Evolutionary conservation across 2,113 vertebrate species (phyloP).

Genomic region (Silurus meridionalis): DNA sequence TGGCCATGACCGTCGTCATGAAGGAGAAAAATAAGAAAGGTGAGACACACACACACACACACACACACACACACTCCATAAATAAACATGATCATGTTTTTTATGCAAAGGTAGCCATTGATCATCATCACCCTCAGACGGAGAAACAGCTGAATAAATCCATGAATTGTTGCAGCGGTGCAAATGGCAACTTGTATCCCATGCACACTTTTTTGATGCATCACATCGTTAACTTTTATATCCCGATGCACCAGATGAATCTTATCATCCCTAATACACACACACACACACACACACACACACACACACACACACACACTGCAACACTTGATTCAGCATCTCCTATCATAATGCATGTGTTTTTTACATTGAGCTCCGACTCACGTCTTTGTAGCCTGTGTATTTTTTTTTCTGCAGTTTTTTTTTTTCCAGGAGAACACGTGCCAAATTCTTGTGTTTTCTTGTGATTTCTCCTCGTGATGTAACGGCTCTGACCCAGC

Average conservation of each 20-base stretch:
- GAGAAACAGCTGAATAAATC: background rate
- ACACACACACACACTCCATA: background rate
- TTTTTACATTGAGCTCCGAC: background rate
- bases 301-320: no score
- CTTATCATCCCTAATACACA: no score
- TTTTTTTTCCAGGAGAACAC: background rate
- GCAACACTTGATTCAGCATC: background rate
- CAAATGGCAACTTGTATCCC: no score
- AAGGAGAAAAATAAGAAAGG: slow-evolving; percentile 92
- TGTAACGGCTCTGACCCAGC: background rate
- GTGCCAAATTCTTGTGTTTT: slow-evolving; percentile 5
- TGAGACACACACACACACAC: slow-evolving; percentile 50
- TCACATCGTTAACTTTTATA: no score
- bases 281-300: no score
- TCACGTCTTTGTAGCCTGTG: background rate
- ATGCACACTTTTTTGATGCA: no score
- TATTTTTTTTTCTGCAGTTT: background rate
- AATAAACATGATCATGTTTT: background rate
- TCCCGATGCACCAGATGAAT: no score
- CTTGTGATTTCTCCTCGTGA: slow-evolving; percentile 15
- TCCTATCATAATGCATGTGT: background rate
- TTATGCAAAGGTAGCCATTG: background rate
- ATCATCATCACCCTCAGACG: background rate
- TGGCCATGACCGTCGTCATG: slow-evolving; percentile 93
- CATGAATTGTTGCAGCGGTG: background rate